Conservation (phyloP, 2,797 vertebrate genomes). For the Dendrocincla fuliginosa region DNA sequence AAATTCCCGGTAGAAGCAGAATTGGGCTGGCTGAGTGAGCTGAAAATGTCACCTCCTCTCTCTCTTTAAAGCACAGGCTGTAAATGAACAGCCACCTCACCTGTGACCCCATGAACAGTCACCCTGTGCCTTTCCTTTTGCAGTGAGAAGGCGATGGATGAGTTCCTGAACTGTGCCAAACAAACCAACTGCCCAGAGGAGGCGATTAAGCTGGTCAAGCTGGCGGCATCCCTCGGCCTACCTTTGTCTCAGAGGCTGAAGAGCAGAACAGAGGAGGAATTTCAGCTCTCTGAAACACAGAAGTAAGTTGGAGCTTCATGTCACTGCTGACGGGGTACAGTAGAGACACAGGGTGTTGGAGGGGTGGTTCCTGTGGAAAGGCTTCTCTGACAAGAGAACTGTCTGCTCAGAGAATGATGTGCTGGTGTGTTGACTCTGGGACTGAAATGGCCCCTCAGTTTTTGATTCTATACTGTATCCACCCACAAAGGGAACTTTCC, state of each 20-base stretch:
- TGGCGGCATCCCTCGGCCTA: conserved; percentile 83
- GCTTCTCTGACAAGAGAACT: background rate
- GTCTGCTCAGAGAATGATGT: background rate
- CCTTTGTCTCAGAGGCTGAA: conserved; percentile 74
- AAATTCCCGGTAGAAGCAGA: background rate
- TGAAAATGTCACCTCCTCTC: background rate
- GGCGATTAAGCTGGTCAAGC: conserved; percentile 85
- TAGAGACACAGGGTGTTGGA: background rate
- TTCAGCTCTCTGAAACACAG: conserved; percentile 83
- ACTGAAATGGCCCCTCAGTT: background rate
- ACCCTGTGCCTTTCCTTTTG: background rate
- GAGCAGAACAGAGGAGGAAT: conserved; percentile 73
- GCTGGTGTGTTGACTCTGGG: background rate
- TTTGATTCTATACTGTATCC: background rate
- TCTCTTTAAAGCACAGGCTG: background rate
- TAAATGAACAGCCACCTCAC: background rate
- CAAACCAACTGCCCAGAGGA: conserved; percentile 43
- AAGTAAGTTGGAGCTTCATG: conserved; percentile 76
- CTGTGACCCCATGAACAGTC: background rate
- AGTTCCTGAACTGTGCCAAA: conserved; percentile 79
- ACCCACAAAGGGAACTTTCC: too few species aligned
- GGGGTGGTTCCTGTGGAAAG: background rate
- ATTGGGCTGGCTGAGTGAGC: background rate
- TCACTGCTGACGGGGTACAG: background rate
- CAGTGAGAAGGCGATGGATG: conserved; percentile 80